Evolutionary conservation across 92 coral and sea anemone species (phyloP).

Genomic region (Anthopleura xanthogrammica): DNA sequence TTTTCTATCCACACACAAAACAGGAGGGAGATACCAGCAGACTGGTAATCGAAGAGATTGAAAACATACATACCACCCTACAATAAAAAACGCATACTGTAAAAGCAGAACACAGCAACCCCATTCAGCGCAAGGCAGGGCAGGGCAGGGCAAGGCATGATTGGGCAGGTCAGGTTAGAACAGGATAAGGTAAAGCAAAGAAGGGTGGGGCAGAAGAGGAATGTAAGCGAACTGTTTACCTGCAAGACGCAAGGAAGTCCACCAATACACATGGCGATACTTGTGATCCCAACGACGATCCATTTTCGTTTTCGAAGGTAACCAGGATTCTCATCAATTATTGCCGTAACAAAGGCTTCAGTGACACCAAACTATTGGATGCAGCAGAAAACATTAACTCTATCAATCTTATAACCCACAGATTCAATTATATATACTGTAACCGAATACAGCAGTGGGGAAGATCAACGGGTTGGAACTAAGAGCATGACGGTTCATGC

Average conservation of each 20-base stretch:
- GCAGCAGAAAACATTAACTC: background rate
- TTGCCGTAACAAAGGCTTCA: slow-evolving; percentile 78
- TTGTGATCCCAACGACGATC: slow-evolving; percentile 15
- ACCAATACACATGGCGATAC: slow-evolving; percentile 19
- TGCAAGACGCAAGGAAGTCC: slow-evolving; percentile 52
- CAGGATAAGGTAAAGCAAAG: no score
- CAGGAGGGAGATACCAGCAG: slow-evolving; percentile 64
- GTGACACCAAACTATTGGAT: slow-evolving; percentile 59
- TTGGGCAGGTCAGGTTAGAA: no score
- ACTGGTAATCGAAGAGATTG: slow-evolving; percentile 72
- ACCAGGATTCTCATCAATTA: slow-evolving; percentile 66
- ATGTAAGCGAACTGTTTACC: slow-evolving; percentile 21
- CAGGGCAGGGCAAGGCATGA: background rate
- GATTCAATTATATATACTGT: no score
- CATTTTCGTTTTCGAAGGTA: slow-evolving; percentile 31
- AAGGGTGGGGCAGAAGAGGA: background rate
- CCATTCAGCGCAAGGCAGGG: background rate
- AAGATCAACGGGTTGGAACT: no score
- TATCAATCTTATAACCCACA: no score
- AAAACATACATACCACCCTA: slow-evolving; percentile 78
- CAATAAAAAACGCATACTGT: background rate
- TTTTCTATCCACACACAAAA: slow-evolving; percentile 58
- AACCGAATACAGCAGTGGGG: no score
- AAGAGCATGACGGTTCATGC: no score
- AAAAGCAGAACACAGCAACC: background rate